phyloP scores from a whole-genome alignment of 2,888 invertebrate species.

The Pachycephus smyrnensis region DNA sequence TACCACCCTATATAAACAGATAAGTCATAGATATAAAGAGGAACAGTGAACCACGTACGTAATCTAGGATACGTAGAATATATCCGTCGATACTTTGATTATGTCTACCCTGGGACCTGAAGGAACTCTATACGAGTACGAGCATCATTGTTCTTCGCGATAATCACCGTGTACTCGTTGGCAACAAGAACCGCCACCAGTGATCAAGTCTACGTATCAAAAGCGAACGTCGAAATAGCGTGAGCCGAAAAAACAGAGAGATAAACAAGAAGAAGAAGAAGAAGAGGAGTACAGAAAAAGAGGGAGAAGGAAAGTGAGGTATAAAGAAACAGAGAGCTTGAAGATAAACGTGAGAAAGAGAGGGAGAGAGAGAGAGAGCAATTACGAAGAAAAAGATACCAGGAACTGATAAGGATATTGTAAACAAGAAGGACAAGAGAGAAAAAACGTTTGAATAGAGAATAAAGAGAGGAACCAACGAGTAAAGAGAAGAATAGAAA shows the following conservation, averaged over 20 bases:
- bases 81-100: neutral
- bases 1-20: neutral
- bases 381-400: neutral
- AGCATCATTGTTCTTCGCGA: neutral
- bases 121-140: neutral
- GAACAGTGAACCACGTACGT: neutral
- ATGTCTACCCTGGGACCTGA: neutral
- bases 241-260: neutral
- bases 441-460: too few relatives aligned
- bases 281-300: neutral
- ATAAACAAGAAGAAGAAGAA: neutral
- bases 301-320: neutral
- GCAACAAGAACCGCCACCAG: neutral
- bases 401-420: neutral
- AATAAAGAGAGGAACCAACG: neutral
- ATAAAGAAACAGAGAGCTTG: neutral
- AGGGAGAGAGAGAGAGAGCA: neutral
- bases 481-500: neutral
- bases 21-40: neutral
- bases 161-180: neutral
- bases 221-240: constrained; percentile 2
- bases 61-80: neutral
- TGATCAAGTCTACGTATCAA: constrained; percentile 1
- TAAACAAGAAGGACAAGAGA: neutral
- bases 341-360: neutral